phyloP scores from a whole-genome alignment of 1,140 invertebrate species.

The Prorops nasuta region DNA sequence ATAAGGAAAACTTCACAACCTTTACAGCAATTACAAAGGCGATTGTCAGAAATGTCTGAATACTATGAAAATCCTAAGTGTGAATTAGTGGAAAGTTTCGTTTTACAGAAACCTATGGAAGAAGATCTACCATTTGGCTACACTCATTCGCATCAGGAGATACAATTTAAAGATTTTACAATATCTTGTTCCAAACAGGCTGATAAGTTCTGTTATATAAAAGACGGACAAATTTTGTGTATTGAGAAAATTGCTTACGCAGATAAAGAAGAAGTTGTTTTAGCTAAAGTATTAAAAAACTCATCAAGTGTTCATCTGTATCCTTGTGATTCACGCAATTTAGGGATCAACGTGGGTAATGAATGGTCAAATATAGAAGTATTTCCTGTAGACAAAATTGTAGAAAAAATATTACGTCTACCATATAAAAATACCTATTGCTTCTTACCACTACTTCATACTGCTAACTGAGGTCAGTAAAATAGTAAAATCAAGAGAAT shows the following conservation, averaged over 20 bases:
- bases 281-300: neutral
- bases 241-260: neutral
- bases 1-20: constrained; percentile 6
- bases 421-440: no score
- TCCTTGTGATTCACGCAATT: neutral
- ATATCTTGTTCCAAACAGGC: neutral
- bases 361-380: neutral
- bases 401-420: no score
- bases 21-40: constrained; percentile 6
- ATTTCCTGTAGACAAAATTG: neutral
- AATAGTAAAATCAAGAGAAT: no score
- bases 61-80: neutral
- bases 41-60: neutral
- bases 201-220: neutral
- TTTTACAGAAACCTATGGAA: neutral
- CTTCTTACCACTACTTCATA: no score
- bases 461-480: no score
- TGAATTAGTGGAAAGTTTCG: neutral
- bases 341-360: neutral
- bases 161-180: neutral
- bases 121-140: neutral
- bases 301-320: neutral
- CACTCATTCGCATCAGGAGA: neutral
- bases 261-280: neutral
- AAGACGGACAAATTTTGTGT: neutral